Evolutionary conservation across 92 coral and sea anemone species (phyloP), one percentile per base, ranked within the genome.

Genomic region (Heliopora coerulea): DNA sequence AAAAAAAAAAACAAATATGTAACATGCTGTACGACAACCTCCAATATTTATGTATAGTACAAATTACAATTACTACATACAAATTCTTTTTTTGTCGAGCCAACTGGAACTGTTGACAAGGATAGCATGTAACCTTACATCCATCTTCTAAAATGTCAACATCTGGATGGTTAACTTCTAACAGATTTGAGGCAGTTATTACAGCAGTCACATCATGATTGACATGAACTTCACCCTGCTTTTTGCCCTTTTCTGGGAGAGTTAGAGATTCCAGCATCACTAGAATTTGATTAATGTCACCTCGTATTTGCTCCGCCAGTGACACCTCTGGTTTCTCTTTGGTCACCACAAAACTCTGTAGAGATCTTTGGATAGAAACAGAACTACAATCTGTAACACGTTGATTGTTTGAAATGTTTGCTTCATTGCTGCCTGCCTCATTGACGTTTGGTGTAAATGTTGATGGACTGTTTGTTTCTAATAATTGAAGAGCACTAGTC

Each of bases 111-210:
- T 68, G 46, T 48, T 48, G 46, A 44, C 75, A 68, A 12, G 75
- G 0, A 9, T 27, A 2, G 27, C 75, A 68, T 1, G 75, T 46
- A 15, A 68, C 20, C n/a, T 68, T 68, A 25, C 75, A 68, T 24
- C 75, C 75, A 50, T 68, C 75, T 1, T 20, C 75, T 11, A 68
- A 26, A 15, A 34, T 49, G n/a, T 68, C 42, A 28, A 68, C 49
- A 25, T 68, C 75, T 15, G 75, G 60, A 30, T 68, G 75, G 1
- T 68, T 68, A 14, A 28, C 40, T 68, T 48, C 75, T 37, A 50
- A 19, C 0, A 68, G 60, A 19, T 68, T 68, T 1, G n/a, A 26
- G 23, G 60, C 75, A 49, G 44, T 9, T 30, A 23, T 68, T 0
- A 48, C 41, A 26, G 75, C 15, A 8, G 75, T 68, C 12, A 50